A percentile compares a stretch with the other conserved stretches of the same genome.
phyloP scores from a whole-genome alignment of 2,888 invertebrate genomes.

The Trichopria drosophilae region DNA sequence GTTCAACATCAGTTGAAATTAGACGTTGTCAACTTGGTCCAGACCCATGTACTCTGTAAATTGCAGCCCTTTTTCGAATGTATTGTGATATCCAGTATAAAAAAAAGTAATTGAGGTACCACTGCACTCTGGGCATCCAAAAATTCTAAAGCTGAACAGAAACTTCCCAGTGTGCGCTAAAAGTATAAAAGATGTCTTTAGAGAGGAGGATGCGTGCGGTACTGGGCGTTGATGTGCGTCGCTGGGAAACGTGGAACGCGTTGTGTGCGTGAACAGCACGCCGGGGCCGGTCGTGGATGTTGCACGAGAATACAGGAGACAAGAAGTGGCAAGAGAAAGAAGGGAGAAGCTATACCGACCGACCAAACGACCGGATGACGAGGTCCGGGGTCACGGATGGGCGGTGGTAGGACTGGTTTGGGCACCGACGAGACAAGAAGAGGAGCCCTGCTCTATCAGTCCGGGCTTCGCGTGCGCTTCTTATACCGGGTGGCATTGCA shows the following conservation, averaged over 20 bases:
- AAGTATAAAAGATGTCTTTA: constrained; percentile 29
- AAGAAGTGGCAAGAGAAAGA: constrained; percentile 35
- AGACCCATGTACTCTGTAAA: no score
- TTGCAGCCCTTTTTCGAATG: no score
- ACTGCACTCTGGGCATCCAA: no score
- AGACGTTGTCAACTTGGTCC: no score
- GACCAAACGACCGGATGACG: constrained; percentile 53
- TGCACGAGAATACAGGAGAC: no score
- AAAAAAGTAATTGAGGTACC: no score
- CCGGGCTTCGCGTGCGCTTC: constrained; percentile 42
- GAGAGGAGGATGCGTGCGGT: constrained; percentile 8
- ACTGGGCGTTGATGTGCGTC: constrained; percentile 7
- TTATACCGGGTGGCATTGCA: constrained; percentile 46
- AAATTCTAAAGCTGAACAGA: no score
- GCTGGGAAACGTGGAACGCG: constrained; percentile 5
- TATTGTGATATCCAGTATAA: no score
- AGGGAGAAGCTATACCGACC: constrained; percentile 31
- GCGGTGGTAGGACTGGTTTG: constrained; percentile 55
- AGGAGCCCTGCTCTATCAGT: constrained; percentile 46
- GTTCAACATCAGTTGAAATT: no score
- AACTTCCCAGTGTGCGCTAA: constrained; percentile 24
- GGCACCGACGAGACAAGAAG: constrained; percentile 48
- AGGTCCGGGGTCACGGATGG: constrained; percentile 56
- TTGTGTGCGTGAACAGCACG: neutral
- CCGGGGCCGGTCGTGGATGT: constrained; percentile 18